Percentiles rank a stretch among this genome's conserved stretches.
Evolutionary conservation across 2,113 vertebrate genomes (phyloP).

Genomic region (Alexandromys fortis): DNA sequence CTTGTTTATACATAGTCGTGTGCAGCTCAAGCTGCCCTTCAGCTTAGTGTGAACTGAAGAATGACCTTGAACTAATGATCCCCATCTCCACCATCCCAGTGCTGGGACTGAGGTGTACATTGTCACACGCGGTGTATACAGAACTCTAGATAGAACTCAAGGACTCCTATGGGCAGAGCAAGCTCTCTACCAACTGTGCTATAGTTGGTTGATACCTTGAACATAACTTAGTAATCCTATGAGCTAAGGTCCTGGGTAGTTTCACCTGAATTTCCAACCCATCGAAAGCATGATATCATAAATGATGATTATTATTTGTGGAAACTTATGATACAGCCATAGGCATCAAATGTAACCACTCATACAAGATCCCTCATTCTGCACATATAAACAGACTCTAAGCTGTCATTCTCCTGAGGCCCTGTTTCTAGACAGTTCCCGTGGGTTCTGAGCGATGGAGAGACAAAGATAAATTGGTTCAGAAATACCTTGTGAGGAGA

Average conservation of each 20-base stretch:
- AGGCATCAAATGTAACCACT: background rate
- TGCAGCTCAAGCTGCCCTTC: background rate
- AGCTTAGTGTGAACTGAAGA: background rate
- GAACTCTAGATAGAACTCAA: background rate
- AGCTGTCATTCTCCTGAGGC: rapidly evolving
- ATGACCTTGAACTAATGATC: background rate
- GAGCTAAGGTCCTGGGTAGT: background rate
- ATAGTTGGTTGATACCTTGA: no score
- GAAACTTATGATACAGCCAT: rapidly evolving
- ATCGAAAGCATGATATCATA: no score
- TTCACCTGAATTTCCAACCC: background rate
- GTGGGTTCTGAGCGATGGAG: background rate
- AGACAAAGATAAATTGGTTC: rapidly evolving
- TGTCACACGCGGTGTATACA: background rate
- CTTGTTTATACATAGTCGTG: background rate
- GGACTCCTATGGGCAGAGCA: background rate
- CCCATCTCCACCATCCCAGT: no score
- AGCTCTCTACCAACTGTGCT: background rate
- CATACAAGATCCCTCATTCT: no score
- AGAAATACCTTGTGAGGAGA: rapidly evolving
- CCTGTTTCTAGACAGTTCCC: rapidly evolving
- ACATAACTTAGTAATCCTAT: rapidly evolving
- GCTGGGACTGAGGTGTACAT: background rate
- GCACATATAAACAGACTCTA: background rate
- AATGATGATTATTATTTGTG: rapidly evolving